phyloP scores from a whole-genome alignment of 2,888 invertebrate genomes.

The Drosophila melanosoma region DNA sequence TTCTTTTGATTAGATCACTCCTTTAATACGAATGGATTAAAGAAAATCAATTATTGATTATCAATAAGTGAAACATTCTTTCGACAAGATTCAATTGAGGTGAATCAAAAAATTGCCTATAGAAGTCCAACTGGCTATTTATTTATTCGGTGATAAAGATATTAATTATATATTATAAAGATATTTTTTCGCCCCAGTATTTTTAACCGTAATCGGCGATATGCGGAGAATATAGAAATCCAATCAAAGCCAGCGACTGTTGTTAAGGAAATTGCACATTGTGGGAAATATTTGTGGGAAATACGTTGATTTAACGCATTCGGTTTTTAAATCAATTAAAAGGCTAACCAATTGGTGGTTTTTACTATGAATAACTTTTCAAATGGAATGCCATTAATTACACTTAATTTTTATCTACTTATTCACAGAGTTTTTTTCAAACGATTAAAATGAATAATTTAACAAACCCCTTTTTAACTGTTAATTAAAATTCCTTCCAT shows the following conservation, averaged over 20 bases:
- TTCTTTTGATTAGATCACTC: not conserved
- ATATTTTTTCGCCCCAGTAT: too few relatives aligned
- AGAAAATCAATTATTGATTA: not conserved
- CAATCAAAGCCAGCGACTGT: conserved; percentile 24
- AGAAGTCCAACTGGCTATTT: not conserved
- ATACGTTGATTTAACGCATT: conserved; percentile 45
- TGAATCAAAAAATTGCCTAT: too few relatives aligned
- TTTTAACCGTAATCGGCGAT: conserved; percentile 37
- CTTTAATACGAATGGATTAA: not conserved
- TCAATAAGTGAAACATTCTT: too few relatives aligned
- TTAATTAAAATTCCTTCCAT: conserved; percentile 42
- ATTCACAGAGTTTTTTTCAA: not conserved
- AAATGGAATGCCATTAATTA: conserved; percentile 45
- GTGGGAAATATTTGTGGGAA: conserved; percentile 2
- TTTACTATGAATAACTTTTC: conserved; percentile 24
- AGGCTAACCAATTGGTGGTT: conserved; percentile 28
- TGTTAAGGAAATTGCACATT: conserved; percentile 35
- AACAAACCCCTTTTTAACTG: conserved; percentile 18
- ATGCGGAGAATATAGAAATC: conserved; percentile 13
- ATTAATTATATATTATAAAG: too few relatives aligned
- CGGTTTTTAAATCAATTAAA: conserved; percentile 58
- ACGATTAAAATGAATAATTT: conserved; percentile 20
- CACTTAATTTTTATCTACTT: conserved; percentile 43
- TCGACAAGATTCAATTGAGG: too few relatives aligned
- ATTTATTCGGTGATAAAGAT: not conserved